These are phyloP conservation scores for Crypturellus undulatus DNA, from an alignment of 2,113 vertebrate species.

Conservation along the genomic window DNA sequence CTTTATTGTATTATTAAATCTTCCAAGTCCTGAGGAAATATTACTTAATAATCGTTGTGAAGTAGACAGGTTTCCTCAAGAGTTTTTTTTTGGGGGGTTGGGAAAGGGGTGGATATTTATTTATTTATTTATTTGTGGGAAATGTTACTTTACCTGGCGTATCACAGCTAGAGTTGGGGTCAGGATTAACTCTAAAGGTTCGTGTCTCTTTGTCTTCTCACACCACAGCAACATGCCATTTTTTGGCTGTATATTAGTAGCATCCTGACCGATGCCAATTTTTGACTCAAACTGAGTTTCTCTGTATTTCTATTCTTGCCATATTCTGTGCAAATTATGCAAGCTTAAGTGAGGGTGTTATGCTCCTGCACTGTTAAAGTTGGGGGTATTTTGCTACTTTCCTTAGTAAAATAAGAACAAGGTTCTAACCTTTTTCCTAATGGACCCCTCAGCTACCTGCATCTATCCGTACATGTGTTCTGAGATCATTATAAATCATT, in stretches of 20 bases:
- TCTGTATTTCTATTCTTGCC: neutral
- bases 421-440: neutral
- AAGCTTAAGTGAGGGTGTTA: neutral
- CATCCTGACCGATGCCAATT: neutral
- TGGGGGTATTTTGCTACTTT: neutral
- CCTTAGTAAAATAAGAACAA: neutral
- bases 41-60: neutral
- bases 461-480: neutral
- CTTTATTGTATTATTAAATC: neutral
- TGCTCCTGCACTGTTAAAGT: neutral
- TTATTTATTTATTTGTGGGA: too few species aligned
- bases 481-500: neutral
- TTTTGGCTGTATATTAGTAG: neutral
- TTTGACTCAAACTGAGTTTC: neutral
- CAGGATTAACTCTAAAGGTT: neutral
- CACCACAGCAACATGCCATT: neutral
- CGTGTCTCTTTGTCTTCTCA: neutral
- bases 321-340: neutral
- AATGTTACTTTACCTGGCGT: neutral
- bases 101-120: too few species aligned
- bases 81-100: neutral
- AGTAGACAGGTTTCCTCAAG: neutral
- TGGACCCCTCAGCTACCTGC: neutral
- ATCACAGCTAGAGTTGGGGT: neutral
- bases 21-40: neutral